Evolutionary conservation across 2,797 vertebrate species (phyloP).

Genomic region (Spatula clypeata): DNA sequence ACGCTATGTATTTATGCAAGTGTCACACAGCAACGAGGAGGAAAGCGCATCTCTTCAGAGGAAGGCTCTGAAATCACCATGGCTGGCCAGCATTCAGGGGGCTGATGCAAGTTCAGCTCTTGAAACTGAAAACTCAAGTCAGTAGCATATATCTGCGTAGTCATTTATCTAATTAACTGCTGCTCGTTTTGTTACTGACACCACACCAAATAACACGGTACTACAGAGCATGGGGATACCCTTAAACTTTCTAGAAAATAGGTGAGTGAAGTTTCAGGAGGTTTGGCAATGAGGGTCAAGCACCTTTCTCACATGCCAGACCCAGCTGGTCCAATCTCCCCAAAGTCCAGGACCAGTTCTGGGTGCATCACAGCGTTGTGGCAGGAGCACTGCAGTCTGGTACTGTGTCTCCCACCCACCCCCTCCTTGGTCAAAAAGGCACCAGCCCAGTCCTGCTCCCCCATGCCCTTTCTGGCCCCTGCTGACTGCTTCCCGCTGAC

Average conservation of each 20-base stretch:
- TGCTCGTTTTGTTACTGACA: background rate
- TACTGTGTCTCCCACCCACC: background rate
- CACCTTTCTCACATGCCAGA: background rate
- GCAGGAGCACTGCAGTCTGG: background rate
- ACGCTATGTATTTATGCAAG: background rate
- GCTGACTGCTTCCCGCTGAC: background rate
- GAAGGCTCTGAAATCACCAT: background rate
- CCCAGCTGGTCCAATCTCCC: background rate
- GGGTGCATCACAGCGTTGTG: rapidly evolving
- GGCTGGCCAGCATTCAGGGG: background rate
- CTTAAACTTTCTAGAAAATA: background rate
- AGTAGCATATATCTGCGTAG: background rate
- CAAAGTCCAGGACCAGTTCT: background rate
- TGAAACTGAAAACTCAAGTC: background rate
- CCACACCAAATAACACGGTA: background rate
- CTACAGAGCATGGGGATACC: background rate
- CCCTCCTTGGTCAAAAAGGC: background rate
- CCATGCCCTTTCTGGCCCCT: rapidly evolving
- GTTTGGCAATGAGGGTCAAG: background rate
- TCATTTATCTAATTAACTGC: background rate
- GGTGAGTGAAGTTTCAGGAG: background rate
- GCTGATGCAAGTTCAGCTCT: background rate
- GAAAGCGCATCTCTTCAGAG: background rate
- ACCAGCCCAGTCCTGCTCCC: background rate
- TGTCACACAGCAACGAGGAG: conserved; percentile 48